Conservation (phyloP, 2,888 invertebrate genomes). For the Neoitamus cyanurus region DNA sequence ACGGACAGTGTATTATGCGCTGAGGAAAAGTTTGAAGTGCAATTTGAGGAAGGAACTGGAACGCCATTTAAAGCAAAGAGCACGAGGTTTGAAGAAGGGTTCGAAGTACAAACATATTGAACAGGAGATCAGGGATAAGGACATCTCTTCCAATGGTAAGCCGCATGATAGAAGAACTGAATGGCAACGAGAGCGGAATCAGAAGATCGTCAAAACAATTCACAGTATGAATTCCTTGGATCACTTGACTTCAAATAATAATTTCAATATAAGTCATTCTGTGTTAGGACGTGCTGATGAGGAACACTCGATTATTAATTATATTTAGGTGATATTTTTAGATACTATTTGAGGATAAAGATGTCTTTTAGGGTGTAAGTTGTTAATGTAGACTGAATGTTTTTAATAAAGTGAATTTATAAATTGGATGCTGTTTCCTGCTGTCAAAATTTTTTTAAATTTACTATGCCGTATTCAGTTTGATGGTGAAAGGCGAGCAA, state of each 20-base stretch:
- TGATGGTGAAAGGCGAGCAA: too few species aligned
- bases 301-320: constrained; percentile 46
- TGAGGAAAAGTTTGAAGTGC: constrained; percentile 70
- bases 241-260: constrained; percentile 34
- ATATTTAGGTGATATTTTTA: constrained; percentile 18
- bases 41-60: constrained; percentile 51
- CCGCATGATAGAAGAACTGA: background rate
- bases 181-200: background rate
- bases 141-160: background rate
- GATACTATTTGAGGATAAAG: background rate
- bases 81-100: constrained; percentile 48
- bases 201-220: constrained; percentile 18
- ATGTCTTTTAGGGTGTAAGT: background rate
- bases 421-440: too few species aligned
- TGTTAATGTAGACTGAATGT: constrained; percentile 23
- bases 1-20: constrained; percentile 74
- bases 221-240: constrained; percentile 44
- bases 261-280: constrained; percentile 13
- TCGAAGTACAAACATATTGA: constrained; percentile 55
- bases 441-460: too few species aligned
- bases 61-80: constrained; percentile 44
- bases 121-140: constrained; percentile 42
- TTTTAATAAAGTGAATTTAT: background rate
- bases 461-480: too few species aligned
- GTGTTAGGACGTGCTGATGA: constrained; percentile 45